A percentile compares a stretch with the other conserved stretches of the same genome.
phyloP scores from a whole-genome alignment of 2,888 invertebrate genomes.

The Lepidocyrtinus sp. region DNA sequence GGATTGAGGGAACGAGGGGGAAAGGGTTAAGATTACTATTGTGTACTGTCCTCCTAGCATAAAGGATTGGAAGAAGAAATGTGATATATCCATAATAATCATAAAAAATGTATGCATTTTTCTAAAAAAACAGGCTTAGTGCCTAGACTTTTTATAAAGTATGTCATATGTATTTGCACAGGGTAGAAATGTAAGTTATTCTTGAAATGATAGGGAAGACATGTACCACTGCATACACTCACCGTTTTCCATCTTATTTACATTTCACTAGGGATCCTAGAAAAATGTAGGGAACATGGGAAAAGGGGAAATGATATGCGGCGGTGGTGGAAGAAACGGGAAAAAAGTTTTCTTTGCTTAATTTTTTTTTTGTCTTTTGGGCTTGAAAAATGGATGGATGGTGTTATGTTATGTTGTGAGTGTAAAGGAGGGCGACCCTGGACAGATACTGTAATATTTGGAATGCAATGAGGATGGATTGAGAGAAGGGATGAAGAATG shows the following conservation, averaged over 20 bases:
- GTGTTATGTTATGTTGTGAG: slow-evolving; percentile 23
- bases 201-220: slow-evolving; percentile 30
- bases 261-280: no score
- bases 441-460: slow-evolving; percentile 28
- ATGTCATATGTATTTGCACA: slow-evolving; percentile 15
- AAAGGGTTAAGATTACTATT: slow-evolving; percentile 52
- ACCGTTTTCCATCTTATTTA: slow-evolving; percentile 59
- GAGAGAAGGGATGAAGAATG: no score
- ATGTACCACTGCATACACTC: no score
- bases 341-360: slow-evolving; percentile 37
- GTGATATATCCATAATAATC: slow-evolving; percentile 43
- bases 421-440: slow-evolving; percentile 53
- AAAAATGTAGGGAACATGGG: slow-evolving; percentile 20
- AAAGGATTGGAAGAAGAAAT: slow-evolving; percentile 21
- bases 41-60: slow-evolving; percentile 24
- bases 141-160: not conserved
- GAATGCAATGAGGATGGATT: not conserved
- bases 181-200: slow-evolving; percentile 28
- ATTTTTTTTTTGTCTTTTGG: no score
- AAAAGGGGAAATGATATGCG: not conserved
- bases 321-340: not conserved
- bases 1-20: not conserved
- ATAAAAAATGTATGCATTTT: slow-evolving; percentile 14
- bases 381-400: slow-evolving; percentile 51
- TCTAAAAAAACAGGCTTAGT: not conserved